phyloP scores from a whole-genome alignment of 1,140 invertebrate species.

The Archivesica marissinica region DNA sequence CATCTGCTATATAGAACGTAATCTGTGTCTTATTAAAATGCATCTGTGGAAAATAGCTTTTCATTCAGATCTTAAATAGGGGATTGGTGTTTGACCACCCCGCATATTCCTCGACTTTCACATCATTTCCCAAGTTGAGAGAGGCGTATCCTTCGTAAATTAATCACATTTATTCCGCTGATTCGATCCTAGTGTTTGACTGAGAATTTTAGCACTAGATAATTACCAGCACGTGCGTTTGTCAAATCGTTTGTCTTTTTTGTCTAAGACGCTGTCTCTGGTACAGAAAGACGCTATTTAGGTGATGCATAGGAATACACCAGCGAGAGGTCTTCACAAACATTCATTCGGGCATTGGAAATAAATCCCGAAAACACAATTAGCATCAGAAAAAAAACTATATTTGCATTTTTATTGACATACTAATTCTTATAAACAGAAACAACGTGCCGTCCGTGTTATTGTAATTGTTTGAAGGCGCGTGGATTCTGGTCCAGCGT shows the following conservation, averaged over 20 bases:
- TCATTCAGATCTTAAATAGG: not conserved
- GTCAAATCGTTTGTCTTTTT: slow-evolving; percentile 32
- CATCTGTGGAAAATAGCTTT: not conserved
- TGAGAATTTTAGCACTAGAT: slow-evolving; percentile 19
- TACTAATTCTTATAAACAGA: no score
- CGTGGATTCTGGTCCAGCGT: no score
- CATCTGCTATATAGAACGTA: no score
- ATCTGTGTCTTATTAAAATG: no score
- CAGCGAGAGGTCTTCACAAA: not conserved
- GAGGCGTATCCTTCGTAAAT: slow-evolving; percentile 7
- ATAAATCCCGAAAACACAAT: no score
- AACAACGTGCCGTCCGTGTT: no score
- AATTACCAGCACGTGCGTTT: slow-evolving; percentile 30
- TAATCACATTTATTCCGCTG: slow-evolving; percentile 27
- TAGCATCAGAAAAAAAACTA: no score
- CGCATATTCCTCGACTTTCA: not conserved
- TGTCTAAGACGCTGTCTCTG: slow-evolving; percentile 1
- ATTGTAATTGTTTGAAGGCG: no score
- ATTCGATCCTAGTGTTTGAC: not conserved
- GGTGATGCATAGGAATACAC: no score
- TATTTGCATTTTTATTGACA: no score
- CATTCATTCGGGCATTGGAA: not conserved
- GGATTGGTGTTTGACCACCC: not conserved
- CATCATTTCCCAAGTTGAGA: not conserved
- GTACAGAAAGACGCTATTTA: slow-evolving; percentile 1